Conservation (phyloP, 2,888 invertebrate species). For the Hyles lineata region DNA sequence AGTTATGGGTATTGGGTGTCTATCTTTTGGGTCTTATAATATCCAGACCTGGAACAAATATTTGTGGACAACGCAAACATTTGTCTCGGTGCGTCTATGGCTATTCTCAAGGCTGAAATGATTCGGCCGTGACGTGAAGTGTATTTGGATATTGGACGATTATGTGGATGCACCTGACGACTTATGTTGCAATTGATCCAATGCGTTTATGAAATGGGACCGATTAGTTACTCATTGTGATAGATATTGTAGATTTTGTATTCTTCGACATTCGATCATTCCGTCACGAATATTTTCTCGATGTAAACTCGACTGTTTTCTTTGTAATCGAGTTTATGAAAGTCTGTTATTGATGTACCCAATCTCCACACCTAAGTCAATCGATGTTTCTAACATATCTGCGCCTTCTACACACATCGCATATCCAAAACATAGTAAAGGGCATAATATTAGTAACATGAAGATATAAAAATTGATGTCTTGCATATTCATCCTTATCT, state of each 20-base stretch:
- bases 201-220: slow-evolving; percentile 24
- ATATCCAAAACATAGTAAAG: neutral
- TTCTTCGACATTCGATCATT: slow-evolving; percentile 10
- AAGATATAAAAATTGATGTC: neutral
- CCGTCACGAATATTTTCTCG: neutral
- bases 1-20: too few species aligned
- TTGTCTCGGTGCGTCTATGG: too few species aligned
- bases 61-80: too few species aligned
- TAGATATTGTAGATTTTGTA: slow-evolving; percentile 25
- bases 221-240: slow-evolving; percentile 16
- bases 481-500: too few species aligned
- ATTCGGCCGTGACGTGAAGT: neutral
- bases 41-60: too few species aligned
- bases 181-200: slow-evolving; percentile 1
- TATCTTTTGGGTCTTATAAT: too few species aligned
- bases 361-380: neutral
- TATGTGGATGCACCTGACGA: neutral
- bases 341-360: neutral
- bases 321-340: neutral
- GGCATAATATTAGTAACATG: neutral
- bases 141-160: slow-evolving; percentile 5
- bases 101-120: too few species aligned
- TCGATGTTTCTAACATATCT: slow-evolving; percentile 13
- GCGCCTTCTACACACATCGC: neutral
- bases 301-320: neutral